A percentile compares a stretch with the other conserved stretches of the same genome.
Conservation (phyloP, 53 echinoderm and acorn worm species). For the Paracentrotus lividus region DNA sequence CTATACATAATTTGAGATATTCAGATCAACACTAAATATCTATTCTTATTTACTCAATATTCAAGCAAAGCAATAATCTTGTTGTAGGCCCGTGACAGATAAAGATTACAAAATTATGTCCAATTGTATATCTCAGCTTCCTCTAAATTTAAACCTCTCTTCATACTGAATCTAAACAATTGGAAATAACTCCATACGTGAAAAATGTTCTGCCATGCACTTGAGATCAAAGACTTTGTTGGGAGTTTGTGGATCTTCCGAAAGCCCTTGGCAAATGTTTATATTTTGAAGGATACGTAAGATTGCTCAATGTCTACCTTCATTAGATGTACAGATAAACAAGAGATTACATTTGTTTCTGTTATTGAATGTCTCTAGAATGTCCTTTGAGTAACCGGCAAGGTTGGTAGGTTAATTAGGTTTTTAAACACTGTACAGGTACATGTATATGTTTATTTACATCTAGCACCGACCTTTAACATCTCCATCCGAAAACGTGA, state of each 20-base stretch:
- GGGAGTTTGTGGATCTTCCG: not conserved
- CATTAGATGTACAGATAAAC: not conserved
- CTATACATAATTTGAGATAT: too few relatives aligned
- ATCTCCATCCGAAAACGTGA: too few relatives aligned
- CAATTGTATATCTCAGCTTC: not conserved
- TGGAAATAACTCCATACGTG: not conserved
- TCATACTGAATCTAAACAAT: not conserved
- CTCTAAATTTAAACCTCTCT: not conserved
- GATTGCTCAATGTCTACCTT: slow-evolving; percentile 14
- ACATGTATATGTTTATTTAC: too few relatives aligned
- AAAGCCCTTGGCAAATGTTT: slow-evolving; percentile 18
- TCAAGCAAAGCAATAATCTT: too few relatives aligned
- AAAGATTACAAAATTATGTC: too few relatives aligned
- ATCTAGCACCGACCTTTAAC: too few relatives aligned
- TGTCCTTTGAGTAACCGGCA: not conserved
- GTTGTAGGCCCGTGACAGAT: too few relatives aligned
- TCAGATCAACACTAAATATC: too few relatives aligned
- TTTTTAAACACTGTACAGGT: too few relatives aligned
- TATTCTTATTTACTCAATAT: too few relatives aligned
- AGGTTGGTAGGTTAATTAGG: too few relatives aligned
- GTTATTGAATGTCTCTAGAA: not conserved
- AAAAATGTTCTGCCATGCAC: not conserved
- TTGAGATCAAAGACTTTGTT: not conserved
- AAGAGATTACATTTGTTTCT: not conserved
- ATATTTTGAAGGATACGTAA: slow-evolving; percentile 2